These are phyloP conservation scores for Apolygus lucorum DNA, from an alignment of 1,140 invertebrate species.

Conservation along the genomic window DNA sequence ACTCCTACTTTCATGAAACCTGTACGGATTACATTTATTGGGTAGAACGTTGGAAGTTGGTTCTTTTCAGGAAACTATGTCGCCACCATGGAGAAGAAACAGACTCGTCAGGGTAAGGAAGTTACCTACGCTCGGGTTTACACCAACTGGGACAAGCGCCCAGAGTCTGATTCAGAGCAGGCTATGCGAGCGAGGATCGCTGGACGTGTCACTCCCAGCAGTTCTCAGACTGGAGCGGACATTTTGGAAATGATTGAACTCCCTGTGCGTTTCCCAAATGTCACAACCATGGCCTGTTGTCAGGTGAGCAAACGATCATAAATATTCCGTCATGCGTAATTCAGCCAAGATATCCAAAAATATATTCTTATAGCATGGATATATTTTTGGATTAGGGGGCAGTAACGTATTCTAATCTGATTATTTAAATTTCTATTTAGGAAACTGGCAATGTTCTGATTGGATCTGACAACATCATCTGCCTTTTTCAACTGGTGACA, in stretches of 20 bases:
- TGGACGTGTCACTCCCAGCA: slow-evolving; percentile 53
- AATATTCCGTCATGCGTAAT: slow-evolving; percentile 16
- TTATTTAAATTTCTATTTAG: slow-evolving; percentile 41
- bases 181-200: slow-evolving; percentile 61
- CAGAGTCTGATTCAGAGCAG: slow-evolving; percentile 42
- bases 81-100: slow-evolving; percentile 52
- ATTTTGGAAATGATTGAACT: slow-evolving; percentile 58
- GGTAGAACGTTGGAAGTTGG: not conserved
- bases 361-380: too few species aligned
- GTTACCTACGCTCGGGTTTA: slow-evolving; percentile 53
- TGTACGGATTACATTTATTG: too few species aligned
- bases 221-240: slow-evolving; percentile 32
- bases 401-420: too few species aligned
- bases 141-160: slow-evolving; percentile 49
- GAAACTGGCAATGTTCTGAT: slow-evolving; percentile 52
- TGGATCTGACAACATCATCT: slow-evolving; percentile 44
- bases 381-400: too few species aligned
- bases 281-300: slow-evolving; percentile 51
- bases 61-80: slow-evolving; percentile 47
- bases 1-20: not conserved
- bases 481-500: slow-evolving; percentile 49
- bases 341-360: too few species aligned
- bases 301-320: slow-evolving; percentile 39
- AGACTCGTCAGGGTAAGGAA: slow-evolving; percentile 44
- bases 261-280: slow-evolving; percentile 45